These are phyloP conservation scores for Clinocottus analis DNA, from an alignment of 2,113 vertebrate genomes.

Conservation along the genomic window DNA sequence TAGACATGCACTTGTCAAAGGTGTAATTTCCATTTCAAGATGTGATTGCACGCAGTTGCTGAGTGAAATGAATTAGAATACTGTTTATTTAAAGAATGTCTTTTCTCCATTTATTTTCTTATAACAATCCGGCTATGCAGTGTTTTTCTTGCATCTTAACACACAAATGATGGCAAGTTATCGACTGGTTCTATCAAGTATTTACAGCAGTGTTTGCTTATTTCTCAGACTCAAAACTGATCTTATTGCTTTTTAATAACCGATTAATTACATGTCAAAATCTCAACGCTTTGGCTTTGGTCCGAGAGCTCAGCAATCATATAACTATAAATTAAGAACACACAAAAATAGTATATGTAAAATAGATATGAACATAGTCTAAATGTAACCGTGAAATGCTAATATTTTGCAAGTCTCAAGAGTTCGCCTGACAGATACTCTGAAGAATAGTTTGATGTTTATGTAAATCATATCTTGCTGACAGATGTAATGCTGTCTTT, in stretches of 20 bases:
- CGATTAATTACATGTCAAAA: background rate
- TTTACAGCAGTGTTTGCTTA: background rate
- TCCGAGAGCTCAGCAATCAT: slow-evolving; percentile 17
- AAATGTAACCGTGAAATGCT: slow-evolving; percentile 82
- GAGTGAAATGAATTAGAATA: slow-evolving; percentile 70
- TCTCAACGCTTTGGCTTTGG: slow-evolving; percentile 30
- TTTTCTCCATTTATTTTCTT: slow-evolving; percentile 53
- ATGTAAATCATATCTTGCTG: slow-evolving; percentile 80
- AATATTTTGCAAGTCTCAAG: slow-evolving; percentile 77
- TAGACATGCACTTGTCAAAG: slow-evolving; percentile 69
- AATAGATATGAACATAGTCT: slow-evolving; percentile 68
- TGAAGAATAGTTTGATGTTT: slow-evolving; percentile 78
- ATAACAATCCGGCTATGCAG: slow-evolving; percentile 35
- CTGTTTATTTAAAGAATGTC: slow-evolving; percentile 66
- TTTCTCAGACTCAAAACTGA: background rate
- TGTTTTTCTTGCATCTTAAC: slow-evolving; percentile 22
- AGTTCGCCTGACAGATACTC: slow-evolving; percentile 78
- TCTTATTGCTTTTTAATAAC: background rate
- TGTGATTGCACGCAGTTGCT: slow-evolving; percentile 74
- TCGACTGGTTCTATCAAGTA: background rate
- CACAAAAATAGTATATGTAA: slow-evolving; percentile 76
- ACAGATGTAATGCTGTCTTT: slow-evolving; percentile 82
- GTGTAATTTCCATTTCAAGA: slow-evolving; percentile 79
- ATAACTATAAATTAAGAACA: slow-evolving; percentile 55
- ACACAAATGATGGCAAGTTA: background rate